Evolutionary conservation across 2,888 invertebrate genomes (phyloP).

Genomic region (Limnephilus lunatus): DNA sequence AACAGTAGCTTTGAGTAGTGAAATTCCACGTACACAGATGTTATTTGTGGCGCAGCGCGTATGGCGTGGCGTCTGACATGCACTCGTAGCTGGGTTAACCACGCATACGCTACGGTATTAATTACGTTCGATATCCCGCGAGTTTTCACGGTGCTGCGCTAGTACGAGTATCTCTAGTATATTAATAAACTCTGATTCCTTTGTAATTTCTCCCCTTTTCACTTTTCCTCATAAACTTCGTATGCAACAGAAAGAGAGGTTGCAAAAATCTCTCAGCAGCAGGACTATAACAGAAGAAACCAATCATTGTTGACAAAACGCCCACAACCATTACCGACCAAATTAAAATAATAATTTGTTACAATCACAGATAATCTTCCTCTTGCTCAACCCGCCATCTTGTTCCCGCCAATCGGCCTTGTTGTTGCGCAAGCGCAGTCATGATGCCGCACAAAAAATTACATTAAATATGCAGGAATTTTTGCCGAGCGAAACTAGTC

Average conservation of each 20-base stretch:
- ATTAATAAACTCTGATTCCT: not conserved
- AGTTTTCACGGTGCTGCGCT: no score
- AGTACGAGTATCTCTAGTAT: no score
- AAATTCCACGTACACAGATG: no score
- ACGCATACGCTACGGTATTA: no score
- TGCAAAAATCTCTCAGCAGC: no score
- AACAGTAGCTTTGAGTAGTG: no score
- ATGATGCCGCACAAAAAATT: conserved; percentile 9
- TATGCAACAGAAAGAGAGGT: not conserved
- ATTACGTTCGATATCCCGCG: no score
- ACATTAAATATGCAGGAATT: conserved; percentile 26
- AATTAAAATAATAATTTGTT: not conserved
- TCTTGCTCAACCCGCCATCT: not conserved
- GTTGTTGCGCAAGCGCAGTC: not conserved
- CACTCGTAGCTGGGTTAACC: no score
- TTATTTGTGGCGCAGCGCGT: no score
- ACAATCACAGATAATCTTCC: not conserved
- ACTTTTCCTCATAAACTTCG: not conserved
- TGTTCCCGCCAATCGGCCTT: not conserved
- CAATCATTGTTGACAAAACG: not conserved
- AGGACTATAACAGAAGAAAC: not conserved
- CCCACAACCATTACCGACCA: not conserved
- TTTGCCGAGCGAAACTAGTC: not conserved
- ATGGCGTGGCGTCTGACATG: no score
- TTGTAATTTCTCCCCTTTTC: not conserved